Percentiles rank a stretch among this genome's conserved stretches.
Evolutionary conservation across 2,113 vertebrate species (phyloP).

Genomic region (Paratilapia polleni): DNA sequence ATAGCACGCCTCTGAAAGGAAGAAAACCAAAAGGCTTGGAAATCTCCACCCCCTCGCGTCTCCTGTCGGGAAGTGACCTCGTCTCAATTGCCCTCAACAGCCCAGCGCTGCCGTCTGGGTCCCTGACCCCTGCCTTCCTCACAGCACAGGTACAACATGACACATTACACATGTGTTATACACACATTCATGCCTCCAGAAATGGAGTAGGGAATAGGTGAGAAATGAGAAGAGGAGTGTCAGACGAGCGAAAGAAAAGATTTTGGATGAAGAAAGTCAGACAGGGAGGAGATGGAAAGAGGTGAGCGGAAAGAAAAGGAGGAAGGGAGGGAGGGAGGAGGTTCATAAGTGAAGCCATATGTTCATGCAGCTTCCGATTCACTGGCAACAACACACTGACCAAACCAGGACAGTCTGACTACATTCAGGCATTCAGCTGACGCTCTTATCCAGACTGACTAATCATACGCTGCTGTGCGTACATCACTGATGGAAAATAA

Average conservation of each 20-base stretch:
- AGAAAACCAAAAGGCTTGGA: conserved; percentile 93
- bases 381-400: conserved; percentile 54
- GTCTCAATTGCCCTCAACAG: conserved; percentile 95
- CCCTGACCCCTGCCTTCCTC: conserved; percentile 92
- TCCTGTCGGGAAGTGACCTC: conserved; percentile 88
- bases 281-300: conserved; percentile 62
- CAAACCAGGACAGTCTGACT: conserved; percentile 56
- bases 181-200: background rate
- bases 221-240: background rate
- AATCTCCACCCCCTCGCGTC: conserved; percentile 86
- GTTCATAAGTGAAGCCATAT: conserved; percentile 82
- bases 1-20: conserved; percentile 81
- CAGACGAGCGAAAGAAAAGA: background rate
- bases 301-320: conserved; percentile 60
- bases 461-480: conserved; percentile 18
- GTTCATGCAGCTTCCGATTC: conserved; percentile 69
- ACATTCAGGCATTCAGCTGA: conserved; percentile 24
- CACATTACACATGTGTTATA: background rate
- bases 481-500: conserved; percentile 13
- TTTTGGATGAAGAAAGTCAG: conserved; percentile 33
- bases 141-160: conserved; percentile 86
- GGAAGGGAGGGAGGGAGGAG: conserved; percentile 45
- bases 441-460: conserved; percentile 30
- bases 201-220: background rate
- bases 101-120: conserved; percentile 91